These are phyloP conservation scores for Monopis laevigella DNA, from an alignment of 2,888 invertebrate genomes.

Conservation along the genomic window DNA sequence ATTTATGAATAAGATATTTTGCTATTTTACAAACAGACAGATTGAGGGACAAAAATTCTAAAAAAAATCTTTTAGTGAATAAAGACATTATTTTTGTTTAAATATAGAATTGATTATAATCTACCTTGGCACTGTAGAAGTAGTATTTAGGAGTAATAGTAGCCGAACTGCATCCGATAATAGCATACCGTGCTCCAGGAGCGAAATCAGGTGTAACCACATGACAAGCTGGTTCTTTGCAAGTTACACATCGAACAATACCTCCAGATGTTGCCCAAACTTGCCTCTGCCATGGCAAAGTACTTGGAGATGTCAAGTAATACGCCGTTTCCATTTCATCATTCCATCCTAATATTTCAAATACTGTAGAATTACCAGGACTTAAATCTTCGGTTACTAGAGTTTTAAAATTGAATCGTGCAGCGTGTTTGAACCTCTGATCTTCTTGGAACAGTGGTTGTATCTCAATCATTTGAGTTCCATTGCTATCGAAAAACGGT, in stretches of 20 bases:
- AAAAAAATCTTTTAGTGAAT: too few species aligned
- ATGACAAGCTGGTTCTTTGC: constrained; percentile 74
- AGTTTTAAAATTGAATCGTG: constrained; percentile 37
- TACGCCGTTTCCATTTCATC: constrained; percentile 67
- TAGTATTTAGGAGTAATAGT: constrained; percentile 43
- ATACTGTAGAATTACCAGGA: constrained; percentile 68
- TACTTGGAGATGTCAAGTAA: constrained; percentile 72
- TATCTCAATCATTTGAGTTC: constrained; percentile 51
- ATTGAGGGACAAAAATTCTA: too few species aligned
- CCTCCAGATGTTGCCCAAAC: constrained; percentile 65
- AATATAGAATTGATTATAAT: too few species aligned
- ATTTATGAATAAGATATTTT: too few species aligned
- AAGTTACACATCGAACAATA: constrained; percentile 70
- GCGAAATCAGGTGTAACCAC: constrained; percentile 69
- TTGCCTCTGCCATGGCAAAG: constrained; percentile 75
- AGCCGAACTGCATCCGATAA: constrained; percentile 42
- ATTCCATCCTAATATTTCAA: constrained; percentile 70
- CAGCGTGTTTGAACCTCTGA: constrained; percentile 54
- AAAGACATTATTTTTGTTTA: too few species aligned
- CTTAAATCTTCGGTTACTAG: constrained; percentile 51
- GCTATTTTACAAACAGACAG: too few species aligned
- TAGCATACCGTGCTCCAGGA: constrained; percentile 37
- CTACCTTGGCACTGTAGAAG: constrained; percentile 60
- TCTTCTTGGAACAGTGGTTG: constrained; percentile 36
- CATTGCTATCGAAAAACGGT: constrained; percentile 60